Evolutionary conservation across 2,888 invertebrate genomes (phyloP), one percentile per base, ranked within the genome.

Genomic region (Trisateles emortualis): DNA sequence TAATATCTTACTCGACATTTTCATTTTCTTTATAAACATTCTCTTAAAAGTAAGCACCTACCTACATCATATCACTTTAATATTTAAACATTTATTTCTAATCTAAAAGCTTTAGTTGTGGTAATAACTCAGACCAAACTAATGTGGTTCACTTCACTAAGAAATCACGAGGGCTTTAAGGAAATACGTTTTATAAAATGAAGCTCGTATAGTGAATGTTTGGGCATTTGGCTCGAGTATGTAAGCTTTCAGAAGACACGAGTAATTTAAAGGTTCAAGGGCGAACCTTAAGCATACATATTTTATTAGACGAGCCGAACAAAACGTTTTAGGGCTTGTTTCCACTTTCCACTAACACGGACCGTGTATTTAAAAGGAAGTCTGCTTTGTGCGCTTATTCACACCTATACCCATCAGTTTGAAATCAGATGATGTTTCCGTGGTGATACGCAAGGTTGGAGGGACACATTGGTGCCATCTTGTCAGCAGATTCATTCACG

Each of bases 251-350:
- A 44, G 22, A 46, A 26, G 38, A 32, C 43, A 45, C 49, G 29
- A 59, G 40, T 44, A 61, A 55, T 64, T 59, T 59, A 43, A 19
- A 58, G 49, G 54, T 64, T 52, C 59, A 72, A 61, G 50, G 56
- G 33, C 52, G 49, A 44, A 29, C 50, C 39, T 45, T 40, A 52
- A 53, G 38, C 53, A 49, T 74, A 42, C 60, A 74, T 74, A 64
- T 69, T 72, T 64, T 55, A 74, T 59, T 56, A 59, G 51, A 22
- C 9, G 59, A 55, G 47, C 38, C 50, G 44, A 59, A 52, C 54
- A 52, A 57, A 62, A 56, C 46, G 45, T 42, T 40, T 30, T 3
- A n/a, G n/a, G n/a, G n/a, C n/a, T n/a, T n/a, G n/a, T n/a, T n/a
- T n/a, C n/a, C n/a, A n/a, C n/a, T n/a, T n/a, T n/a, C n/a, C n/a